Evolutionary conservation across 2,113 vertebrate species (phyloP), one percentile per base, ranked within the genome.

Genomic region (Plectropomus leopardus): DNA sequence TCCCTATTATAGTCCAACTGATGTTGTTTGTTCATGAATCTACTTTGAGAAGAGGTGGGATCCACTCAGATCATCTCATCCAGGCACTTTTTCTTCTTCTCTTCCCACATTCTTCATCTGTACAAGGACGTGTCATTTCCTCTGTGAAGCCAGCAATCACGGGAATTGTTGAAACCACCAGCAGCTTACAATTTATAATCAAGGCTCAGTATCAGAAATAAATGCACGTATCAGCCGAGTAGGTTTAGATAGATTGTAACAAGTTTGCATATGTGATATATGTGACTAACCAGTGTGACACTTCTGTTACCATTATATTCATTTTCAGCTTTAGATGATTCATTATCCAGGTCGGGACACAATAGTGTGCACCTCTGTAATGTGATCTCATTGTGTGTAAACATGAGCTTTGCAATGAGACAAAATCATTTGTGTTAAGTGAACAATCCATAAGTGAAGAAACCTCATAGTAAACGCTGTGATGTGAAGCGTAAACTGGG

Each of bases 71-170:
- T 72, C 78, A n/a, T 92, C 54, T 85, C 64, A 34, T 86, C 80
- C 72, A 7, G 76, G 81, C 36, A 59, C 48, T 40, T 84, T 79
- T 78, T 90, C 90, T 91, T 89, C 86, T 77, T 88, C 78, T 92
- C 83, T 87, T 87, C 85, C 53, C 80, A 82, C 63, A 55, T 88
- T 91, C 90, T 90, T 92, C 90, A 85, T 84, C 84, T 72, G 80
- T 63, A 65, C 74, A 83, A 61, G 63, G 82, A 66, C 3, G 23
- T 32, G 68, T 73, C 57, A 51, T 82, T 88, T 91, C 88, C 86
- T 89, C 75, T 78, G 90, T 77, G 73, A 89, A 90, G 85, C 88
- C 92, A 90, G 87, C 82, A 88, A 82, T 81, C 78, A 76, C 67
- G 47, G 73, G 80, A 79, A 82, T 83, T 74, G 80, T 89, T 88